phyloP scores from a whole-genome alignment of 2,113 vertebrate species.

The Cranoglanis bouderius region DNA sequence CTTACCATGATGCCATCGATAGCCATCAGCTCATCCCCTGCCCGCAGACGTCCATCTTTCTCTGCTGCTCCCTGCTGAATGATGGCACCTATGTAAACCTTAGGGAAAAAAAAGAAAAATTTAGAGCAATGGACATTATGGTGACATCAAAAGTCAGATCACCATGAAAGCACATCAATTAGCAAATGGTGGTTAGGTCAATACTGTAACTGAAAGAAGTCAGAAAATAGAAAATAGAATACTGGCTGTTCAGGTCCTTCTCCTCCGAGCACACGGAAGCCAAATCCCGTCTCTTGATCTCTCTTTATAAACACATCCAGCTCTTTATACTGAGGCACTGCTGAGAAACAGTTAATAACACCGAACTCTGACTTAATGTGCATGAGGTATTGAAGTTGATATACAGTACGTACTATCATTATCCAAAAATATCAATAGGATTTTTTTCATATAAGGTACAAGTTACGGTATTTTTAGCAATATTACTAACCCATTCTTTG shows the following conservation, averaged over 20 bases:
- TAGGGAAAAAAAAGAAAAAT: constrained; percentile 56
- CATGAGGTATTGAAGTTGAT: background rate
- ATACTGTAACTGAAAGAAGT: background rate
- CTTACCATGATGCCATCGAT: constrained; percentile 92
- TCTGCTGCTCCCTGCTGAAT: constrained; percentile 91
- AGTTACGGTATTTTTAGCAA: background rate
- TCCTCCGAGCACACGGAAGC: constrained; percentile 95
- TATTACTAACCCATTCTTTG: background rate
- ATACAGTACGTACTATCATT: background rate
- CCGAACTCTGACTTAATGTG: too few species aligned
- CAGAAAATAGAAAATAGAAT: constrained; percentile 67
- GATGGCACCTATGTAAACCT: constrained; percentile 97
- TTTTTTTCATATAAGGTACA: background rate
- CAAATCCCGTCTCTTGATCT: constrained; percentile 95
- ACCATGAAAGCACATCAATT: background rate
- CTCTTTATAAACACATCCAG: constrained; percentile 91
- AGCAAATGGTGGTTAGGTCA: background rate
- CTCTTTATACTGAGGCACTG: constrained; percentile 91
- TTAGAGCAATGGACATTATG: background rate
- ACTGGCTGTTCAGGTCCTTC: constrained; percentile 95
- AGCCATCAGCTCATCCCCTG: constrained; percentile 92
- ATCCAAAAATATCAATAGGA: background rate
- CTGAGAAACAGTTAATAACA: constrained; percentile 24
- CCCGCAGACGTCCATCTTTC: constrained; percentile 88
- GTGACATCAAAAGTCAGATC: background rate